A percentile compares a stretch with the other conserved stretches of the same genome.
phyloP scores from a whole-genome alignment of 2,113 vertebrate species.

The Xerus inauris region DNA sequence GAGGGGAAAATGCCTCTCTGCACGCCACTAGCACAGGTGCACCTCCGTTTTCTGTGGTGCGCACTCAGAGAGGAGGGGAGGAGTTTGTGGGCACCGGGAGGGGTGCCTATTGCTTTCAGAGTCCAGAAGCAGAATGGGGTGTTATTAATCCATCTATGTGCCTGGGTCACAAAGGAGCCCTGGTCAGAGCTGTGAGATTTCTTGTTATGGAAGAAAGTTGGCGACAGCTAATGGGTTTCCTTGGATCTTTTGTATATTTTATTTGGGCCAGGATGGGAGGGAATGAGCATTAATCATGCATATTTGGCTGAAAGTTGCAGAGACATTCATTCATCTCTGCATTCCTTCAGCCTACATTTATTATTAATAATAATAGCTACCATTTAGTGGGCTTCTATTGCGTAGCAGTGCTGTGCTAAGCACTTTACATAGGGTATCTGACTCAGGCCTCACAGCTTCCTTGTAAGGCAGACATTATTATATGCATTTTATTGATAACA shows the following conservation, averaged over 20 bases:
- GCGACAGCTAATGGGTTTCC: background rate
- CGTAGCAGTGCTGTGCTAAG: background rate
- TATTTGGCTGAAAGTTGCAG: conserved; percentile 31
- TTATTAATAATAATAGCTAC: conserved; percentile 68
- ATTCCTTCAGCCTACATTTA: conserved; percentile 48
- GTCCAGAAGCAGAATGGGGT: background rate
- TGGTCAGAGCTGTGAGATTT: background rate
- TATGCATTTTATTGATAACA: background rate
- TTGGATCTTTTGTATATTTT: conserved; percentile 13
- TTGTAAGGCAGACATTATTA: background rate
- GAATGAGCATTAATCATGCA: background rate
- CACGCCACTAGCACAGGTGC: conserved; percentile 82
- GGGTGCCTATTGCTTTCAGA: background rate
- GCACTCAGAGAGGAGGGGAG: accelerated
- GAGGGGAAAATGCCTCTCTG: conserved; percentile 79
- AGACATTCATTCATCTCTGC: conserved; percentile 30
- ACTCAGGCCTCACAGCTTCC: background rate
- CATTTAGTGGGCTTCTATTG: background rate
- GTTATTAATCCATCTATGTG: background rate
- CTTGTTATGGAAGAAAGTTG: background rate
- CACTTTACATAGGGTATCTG: background rate
- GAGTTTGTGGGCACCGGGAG: accelerated
- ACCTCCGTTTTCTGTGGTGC: conserved; percentile 59
- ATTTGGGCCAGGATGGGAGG: background rate
- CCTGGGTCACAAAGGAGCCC: background rate